Evolutionary conservation across 2,888 invertebrate species (phyloP).

Genomic region (Glaucopsyche alexis): DNA sequence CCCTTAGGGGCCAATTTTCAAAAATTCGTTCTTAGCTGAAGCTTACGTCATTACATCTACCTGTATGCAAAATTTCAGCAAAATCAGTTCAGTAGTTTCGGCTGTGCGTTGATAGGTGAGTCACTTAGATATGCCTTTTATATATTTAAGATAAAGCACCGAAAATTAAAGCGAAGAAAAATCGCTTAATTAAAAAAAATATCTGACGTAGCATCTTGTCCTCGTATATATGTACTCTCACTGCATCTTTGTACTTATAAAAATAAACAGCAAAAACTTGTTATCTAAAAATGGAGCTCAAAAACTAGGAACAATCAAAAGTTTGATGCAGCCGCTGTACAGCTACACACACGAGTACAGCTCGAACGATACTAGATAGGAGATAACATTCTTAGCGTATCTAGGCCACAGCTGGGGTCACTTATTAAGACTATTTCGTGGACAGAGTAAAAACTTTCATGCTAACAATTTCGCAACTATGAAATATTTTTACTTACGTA

Average conservation of each 20-base stretch:
- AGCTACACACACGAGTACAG: not conserved
- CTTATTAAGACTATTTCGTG: conserved; percentile 14
- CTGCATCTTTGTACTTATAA: not conserved
- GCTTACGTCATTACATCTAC: too few species aligned
- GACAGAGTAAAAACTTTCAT: conserved; percentile 17
- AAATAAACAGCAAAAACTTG: not conserved
- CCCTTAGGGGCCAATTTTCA: too few species aligned
- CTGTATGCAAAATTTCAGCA: too few species aligned
- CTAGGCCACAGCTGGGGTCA: conserved; percentile 13
- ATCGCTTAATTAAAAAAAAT: not conserved
- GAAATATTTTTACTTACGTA: too few species aligned
- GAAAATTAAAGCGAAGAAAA: not conserved
- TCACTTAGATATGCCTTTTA: too few species aligned
- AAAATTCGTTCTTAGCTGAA: too few species aligned
- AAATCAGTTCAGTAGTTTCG: too few species aligned
- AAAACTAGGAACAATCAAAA: conserved; percentile 12
- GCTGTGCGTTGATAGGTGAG: too few species aligned
- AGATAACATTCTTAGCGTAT: conserved; percentile 20
- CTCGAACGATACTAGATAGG: conserved; percentile 7
- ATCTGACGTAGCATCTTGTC: not conserved
- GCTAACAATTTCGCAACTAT: not conserved
- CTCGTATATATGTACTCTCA: not conserved
- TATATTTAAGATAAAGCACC: too few species aligned
- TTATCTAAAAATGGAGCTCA: conserved; percentile 16
- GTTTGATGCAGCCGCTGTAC: conserved; percentile 15